Percentiles rank a stretch among this genome's conserved stretches.
These are phyloP conservation scores for Falcunculus frontatus DNA, from an alignment of 2,113 vertebrate genomes.

Conservation along the genomic window DNA sequence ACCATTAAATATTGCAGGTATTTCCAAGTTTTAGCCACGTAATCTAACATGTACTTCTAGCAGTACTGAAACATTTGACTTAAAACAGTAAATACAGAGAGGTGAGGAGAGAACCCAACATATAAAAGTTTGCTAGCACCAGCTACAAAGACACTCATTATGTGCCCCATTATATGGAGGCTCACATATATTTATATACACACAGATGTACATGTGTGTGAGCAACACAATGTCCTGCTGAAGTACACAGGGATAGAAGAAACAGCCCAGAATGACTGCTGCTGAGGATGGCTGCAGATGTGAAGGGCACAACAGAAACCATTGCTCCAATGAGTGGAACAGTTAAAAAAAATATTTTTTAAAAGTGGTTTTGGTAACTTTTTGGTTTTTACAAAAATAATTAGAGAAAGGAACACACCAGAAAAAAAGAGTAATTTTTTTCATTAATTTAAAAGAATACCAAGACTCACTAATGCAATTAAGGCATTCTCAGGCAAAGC, in stretches of 20 bases:
- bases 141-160: background rate
- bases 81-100: background rate
- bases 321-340: background rate
- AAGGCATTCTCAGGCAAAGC: background rate
- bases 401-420: background rate
- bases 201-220: fast-evolving
- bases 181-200: background rate
- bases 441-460: background rate
- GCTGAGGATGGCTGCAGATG: background rate
- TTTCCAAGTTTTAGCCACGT: background rate
- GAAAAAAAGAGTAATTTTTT: background rate
- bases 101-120: background rate
- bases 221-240: background rate
- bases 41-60: background rate
- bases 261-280: background rate
- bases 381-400: background rate
- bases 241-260: background rate
- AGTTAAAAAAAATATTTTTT: background rate
- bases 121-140: background rate
- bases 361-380: background rate
- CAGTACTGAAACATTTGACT: background rate
- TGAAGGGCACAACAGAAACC: background rate
- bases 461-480: background rate
- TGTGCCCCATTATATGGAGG: background rate
- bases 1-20: background rate